Conservation (phyloP, 2,888 invertebrate genomes). For the Xanthorhoe designata region DNA sequence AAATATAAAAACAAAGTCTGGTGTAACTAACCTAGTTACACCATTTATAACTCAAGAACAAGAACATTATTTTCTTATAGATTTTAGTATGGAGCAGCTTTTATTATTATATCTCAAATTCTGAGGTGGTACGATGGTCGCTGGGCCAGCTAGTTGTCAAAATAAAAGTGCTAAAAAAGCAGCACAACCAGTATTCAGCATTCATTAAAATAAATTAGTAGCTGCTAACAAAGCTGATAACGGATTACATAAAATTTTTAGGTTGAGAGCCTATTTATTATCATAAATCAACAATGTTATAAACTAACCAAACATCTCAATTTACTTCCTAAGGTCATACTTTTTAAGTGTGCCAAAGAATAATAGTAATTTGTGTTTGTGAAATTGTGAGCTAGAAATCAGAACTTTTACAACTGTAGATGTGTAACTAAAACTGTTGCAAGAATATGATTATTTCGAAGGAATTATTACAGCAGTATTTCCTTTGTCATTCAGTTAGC, state of each 20-base stretch:
- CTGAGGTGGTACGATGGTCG: too few species aligned
- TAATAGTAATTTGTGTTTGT: too few species aligned
- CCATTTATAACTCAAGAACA: too few species aligned
- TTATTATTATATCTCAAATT: too few species aligned
- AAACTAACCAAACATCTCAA: constrained; percentile 7
- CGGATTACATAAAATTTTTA: not conserved
- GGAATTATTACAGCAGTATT: not conserved
- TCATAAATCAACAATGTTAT: constrained; percentile 19
- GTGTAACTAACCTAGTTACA: too few species aligned
- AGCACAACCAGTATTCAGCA: not conserved
- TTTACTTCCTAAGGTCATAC: not conserved
- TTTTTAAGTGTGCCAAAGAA: too few species aligned
- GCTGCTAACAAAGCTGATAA: constrained; percentile 1
- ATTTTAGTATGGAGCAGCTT: too few species aligned
- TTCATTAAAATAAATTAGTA: constrained; percentile 15
- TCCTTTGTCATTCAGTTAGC: not conserved
- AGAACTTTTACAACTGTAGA: not conserved
- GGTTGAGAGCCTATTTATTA: constrained; percentile 9
- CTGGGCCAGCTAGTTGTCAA: too few species aligned
- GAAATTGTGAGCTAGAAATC: not conserved
- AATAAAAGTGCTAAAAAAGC: too few species aligned
- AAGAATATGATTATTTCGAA: not conserved
- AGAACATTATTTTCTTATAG: too few species aligned
- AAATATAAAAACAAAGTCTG: too few species aligned
- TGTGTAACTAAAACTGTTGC: not conserved